phyloP scores from a whole-genome alignment of 2,797 vertebrate genomes.

The Aplochiton taeniatus region DNA sequence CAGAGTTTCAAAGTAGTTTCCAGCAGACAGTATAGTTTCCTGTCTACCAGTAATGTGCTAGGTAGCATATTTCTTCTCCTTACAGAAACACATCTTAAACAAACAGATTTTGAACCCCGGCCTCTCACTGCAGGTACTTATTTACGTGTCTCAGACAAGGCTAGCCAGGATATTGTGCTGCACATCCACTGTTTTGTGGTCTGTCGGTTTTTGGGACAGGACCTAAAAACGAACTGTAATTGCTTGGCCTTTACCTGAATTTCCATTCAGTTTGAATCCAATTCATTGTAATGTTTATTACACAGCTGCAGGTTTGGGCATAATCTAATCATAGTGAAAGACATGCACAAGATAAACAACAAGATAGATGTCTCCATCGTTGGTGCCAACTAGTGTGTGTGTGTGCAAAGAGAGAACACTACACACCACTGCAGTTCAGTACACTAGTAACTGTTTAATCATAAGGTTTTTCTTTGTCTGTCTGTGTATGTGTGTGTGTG shows the following conservation, averaged over 20 bases:
- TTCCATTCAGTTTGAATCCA: neutral
- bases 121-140: too few relatives aligned
- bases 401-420: conserved; percentile 2
- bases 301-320: conserved; percentile 14
- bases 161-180: too few relatives aligned
- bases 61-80: too few relatives aligned
- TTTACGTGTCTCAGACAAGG: too few relatives aligned
- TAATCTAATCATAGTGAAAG: neutral
- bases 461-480: conserved; percentile 24
- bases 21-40: too few relatives aligned
- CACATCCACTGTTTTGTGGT: too few relatives aligned
- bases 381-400: neutral
- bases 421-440: conserved; percentile 4
- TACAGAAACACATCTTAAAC: too few relatives aligned
- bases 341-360: neutral
- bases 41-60: too few relatives aligned
- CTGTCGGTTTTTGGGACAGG: too few relatives aligned
- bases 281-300: neutral
- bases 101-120: too few relatives aligned
- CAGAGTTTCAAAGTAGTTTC: too few relatives aligned
- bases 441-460: conserved; percentile 24
- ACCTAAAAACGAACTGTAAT: neutral
- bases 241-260: conserved; percentile 30
- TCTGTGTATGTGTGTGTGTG: too few relatives aligned
- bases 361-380: neutral